phyloP scores from a whole-genome alignment of 1,140 invertebrate species.

The Hylaeus volcanicus region DNA sequence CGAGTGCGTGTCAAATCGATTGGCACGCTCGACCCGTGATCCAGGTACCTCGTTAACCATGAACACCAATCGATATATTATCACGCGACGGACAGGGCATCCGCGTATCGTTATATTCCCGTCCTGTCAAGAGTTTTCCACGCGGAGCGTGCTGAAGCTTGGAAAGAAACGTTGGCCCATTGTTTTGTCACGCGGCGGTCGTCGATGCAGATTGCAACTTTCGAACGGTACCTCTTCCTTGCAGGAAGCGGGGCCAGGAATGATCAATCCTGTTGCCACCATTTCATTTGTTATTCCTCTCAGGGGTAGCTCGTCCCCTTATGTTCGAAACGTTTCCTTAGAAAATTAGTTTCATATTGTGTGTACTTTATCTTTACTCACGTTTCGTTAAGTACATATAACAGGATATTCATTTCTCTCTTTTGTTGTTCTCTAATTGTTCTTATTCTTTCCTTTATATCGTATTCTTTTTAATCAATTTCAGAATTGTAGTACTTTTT shows the following conservation, averaged over 20 bases:
- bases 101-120: slow-evolving; percentile 33
- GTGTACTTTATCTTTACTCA: too few relatives aligned
- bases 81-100: slow-evolving; percentile 33
- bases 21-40: slow-evolving; percentile 50
- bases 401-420: too few relatives aligned
- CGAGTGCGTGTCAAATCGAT: slow-evolving; percentile 55
- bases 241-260: not conserved
- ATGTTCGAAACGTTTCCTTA: not conserved
- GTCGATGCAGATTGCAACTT: slow-evolving; percentile 16
- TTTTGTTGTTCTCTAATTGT: too few relatives aligned
- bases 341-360: too few relatives aligned
- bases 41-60: slow-evolving; percentile 48
- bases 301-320: too few relatives aligned
- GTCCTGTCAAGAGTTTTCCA: slow-evolving; percentile 32
- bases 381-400: too few relatives aligned
- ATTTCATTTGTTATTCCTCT: not conserved
- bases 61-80: slow-evolving; percentile 54
- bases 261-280: slow-evolving; percentile 13
- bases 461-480: too few relatives aligned
- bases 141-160: not conserved
- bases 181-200: slow-evolving; percentile 28
- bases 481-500: too few relatives aligned
- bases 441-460: too few relatives aligned
- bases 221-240: slow-evolving; percentile 14
- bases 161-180: slow-evolving; percentile 12